Base-by-base conservation (phyloP, 2,797 vertebrate species). In the Eupleurogrammus muticus region DNA sequence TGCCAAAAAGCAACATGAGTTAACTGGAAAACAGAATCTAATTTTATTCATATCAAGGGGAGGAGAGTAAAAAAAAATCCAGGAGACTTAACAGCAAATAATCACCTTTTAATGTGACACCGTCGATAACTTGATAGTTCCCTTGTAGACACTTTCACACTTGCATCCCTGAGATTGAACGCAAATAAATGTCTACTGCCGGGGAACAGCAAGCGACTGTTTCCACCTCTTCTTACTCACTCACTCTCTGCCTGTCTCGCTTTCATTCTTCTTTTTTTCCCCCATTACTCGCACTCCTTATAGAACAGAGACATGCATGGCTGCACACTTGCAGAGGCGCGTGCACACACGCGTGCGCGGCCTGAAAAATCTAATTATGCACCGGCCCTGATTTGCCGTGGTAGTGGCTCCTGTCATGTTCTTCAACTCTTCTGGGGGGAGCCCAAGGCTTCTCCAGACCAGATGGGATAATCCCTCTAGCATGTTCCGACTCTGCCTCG, bases 291-390 rank as follows among this genome's bases (percentile, higher is more conserved):
- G 2, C 19, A 17, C 14, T 28, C 28, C 28, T 28, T 28, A 28
- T 28, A 28, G 28, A 6, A 28, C 28, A 28, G 28, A 28, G 28
- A 28, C 6, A 28, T 28, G 28, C 28, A 28, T 6, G 6, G 3
- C 28, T 28, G 28, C 28, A 28, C 28, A 28, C 28, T 6, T 28
- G 28, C 28, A 28, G 6, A 28, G 3, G 3, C 28, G 6, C 28
- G 3, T 28, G 28, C 53, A 69, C 53, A 64, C 12, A 13, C 7
- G 10, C 35, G 9, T 9, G 9, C 35, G 10, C 54, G 60, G 63
- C 44, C 35, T 56, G 73, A 78, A 87, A 85, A 87, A 85, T 63
- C 20, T 34, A 54, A 32, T 49, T 55, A 50, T 53, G 54, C 62
- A 50, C 47, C n/a, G 19, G 24, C 23, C 63, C 17, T 1, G 24